phyloP scores from a whole-genome alignment of 2,113 vertebrate species.

The Colaptes auratus region DNA sequence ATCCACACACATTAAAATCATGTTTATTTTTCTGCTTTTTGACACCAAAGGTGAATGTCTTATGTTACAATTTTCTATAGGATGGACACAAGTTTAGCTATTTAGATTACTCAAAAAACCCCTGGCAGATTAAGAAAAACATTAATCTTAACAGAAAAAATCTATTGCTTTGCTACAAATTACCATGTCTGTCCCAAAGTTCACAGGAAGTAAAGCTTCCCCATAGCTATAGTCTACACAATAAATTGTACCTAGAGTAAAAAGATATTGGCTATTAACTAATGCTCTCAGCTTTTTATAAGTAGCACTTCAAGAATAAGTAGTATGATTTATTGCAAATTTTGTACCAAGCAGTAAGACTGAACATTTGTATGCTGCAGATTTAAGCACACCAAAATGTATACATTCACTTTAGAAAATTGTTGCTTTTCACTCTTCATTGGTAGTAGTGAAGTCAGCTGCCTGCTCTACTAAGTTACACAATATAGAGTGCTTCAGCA shows the following conservation, averaged over 20 bases:
- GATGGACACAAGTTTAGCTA: slow-evolving; percentile 62
- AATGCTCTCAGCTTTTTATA: slow-evolving; percentile 52
- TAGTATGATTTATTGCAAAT: slow-evolving; percentile 65
- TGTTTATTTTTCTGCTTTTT: slow-evolving; percentile 67
- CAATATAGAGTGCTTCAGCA: slow-evolving; percentile 67
- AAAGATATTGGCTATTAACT: slow-evolving; percentile 46
- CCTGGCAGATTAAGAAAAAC: slow-evolving; percentile 1
- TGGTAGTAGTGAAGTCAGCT: slow-evolving; percentile 68
- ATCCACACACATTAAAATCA: slow-evolving; percentile 64
- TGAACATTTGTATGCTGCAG: slow-evolving; percentile 45
- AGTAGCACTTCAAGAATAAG: slow-evolving; percentile 69
- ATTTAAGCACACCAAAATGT: slow-evolving; percentile 66
- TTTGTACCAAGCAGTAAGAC: slow-evolving; percentile 69
- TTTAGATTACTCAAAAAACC: slow-evolving; percentile 52
- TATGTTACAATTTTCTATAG: slow-evolving; percentile 67
- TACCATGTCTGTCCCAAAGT: slow-evolving; percentile 23
- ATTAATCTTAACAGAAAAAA: slow-evolving; percentile 32
- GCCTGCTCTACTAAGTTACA: slow-evolving; percentile 62
- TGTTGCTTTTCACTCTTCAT: slow-evolving; percentile 65
- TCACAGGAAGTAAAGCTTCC: slow-evolving; percentile 60
- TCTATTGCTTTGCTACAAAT: slow-evolving; percentile 56
- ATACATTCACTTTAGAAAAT: slow-evolving; percentile 70
- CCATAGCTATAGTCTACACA: slow-evolving; percentile 44
- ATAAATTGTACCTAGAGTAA: slow-evolving; percentile 40
- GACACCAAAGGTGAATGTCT: slow-evolving; percentile 64